phyloP scores from a whole-genome alignment of 1,140 invertebrate genomes.

The Papilio polyxenes region DNA sequence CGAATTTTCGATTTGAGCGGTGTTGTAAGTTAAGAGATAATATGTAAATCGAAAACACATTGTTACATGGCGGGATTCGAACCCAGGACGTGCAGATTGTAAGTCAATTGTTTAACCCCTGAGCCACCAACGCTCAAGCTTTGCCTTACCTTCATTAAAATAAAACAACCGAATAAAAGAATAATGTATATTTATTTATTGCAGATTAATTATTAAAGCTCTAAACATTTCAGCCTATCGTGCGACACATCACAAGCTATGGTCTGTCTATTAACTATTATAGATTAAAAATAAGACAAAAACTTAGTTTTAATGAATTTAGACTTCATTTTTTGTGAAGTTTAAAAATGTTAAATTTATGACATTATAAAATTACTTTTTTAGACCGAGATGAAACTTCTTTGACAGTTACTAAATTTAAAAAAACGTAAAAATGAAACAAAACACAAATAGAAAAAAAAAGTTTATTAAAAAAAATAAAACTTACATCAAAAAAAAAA shows the following conservation, averaged over 20 bases:
- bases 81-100: too few relatives aligned
- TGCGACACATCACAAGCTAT: background rate
- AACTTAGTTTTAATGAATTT: background rate
- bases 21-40: too few relatives aligned
- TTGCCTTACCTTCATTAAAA: background rate
- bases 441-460: conserved; percentile 42
- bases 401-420: background rate
- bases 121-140: too few relatives aligned
- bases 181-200: conserved; percentile 1
- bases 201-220: conserved; percentile 4
- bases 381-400: background rate
- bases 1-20: too few relatives aligned
- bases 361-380: background rate
- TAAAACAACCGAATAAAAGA: background rate
- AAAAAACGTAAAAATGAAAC: conserved; percentile 26
- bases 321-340: background rate
- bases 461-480: conserved; percentile 52
- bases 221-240: background rate
- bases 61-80: too few relatives aligned
- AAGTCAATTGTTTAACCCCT: too few relatives aligned
- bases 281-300: background rate
- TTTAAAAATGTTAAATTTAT: background rate
- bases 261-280: background rate
- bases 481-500: conserved; percentile 41
- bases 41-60: too few relatives aligned